Base-by-base conservation (phyloP, 37 sponge, comb jelly and placozoan genomes). In the Cliona cf. orientalis region DNA sequence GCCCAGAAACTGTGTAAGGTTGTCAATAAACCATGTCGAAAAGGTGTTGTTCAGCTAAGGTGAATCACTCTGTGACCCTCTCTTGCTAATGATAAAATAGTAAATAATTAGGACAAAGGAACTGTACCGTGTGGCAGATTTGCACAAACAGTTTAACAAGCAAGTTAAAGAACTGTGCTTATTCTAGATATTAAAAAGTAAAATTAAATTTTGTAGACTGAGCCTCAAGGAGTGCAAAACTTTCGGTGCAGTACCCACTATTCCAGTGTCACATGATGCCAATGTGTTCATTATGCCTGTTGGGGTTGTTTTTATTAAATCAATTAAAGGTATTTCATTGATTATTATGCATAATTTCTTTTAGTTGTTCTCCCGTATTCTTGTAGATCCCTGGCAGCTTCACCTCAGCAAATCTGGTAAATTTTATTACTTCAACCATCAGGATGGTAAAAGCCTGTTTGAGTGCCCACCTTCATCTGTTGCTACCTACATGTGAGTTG, bases 321-420 rank as follows among this genome's bases (percentile, higher is more conserved):
- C 45, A 9, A 40, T 86, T 1, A 86, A 65, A 78, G 87, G 91
- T 86, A 64, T 43, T 3, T 44, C 5, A 25, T 53, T 17, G 7
- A 6, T 12, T 25, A 23, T 23, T 36, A 36, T 7, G 36, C 38
- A 37, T 29, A 55, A 19, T 45, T 14, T 3, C 28, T 59, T 34
- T 3, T 38, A 4, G 23, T 2, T 58, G 64, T 42, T 37, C 44
- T 60, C 26, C 57, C 3, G 34, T 65, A 25, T 38, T 62, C 46
- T 31, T 82, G 0, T 46, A 91, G 93, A 93, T 38, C 93, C 93
- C 39, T 93, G 93, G 93, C 85, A 93, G 72, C 72, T 93, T 72
- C 89, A 93, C 42, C 45, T 80, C 40, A 81, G 86, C 42, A 84
- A 67, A 40, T 55, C 46, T 60, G 57, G 65, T n/a, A 42, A 69